Evolutionary conservation across 2,113 vertebrate species (phyloP).

Genomic region (Sphaerodactylus townsendi): DNA sequence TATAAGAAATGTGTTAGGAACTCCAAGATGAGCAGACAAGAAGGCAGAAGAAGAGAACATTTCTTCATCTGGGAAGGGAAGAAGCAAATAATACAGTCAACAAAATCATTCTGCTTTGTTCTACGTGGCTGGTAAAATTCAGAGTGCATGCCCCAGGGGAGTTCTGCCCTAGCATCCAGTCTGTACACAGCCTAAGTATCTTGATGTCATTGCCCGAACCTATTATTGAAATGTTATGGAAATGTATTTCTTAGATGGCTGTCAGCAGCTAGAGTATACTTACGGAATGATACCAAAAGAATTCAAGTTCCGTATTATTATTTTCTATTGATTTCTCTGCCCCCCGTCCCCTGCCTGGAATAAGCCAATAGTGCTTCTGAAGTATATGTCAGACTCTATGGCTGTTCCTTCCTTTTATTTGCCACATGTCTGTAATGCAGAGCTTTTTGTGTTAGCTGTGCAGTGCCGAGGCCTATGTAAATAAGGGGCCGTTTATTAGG

Average conservation of each 20-base stretch:
- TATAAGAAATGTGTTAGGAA: neutral
- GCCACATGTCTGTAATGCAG: conserved; percentile 62
- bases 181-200: conserved; percentile 15
- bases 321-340: conserved; percentile 67
- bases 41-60: neutral
- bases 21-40: neutral
- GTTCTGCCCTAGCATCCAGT: neutral
- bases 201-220: conserved; percentile 11
- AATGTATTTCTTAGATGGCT: conserved; percentile 70
- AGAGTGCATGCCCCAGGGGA: neutral
- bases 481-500: conserved; percentile 69
- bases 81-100: neutral
- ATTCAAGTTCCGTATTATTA: conserved; percentile 59
- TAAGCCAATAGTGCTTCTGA: conserved; percentile 64
- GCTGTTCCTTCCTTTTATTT: conserved; percentile 59
- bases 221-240: conserved; percentile 70
- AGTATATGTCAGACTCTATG: conserved; percentile 57
- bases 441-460: conserved; percentile 48
- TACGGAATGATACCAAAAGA: conserved; percentile 57
- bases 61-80: neutral
- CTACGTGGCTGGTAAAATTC: neutral
- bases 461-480: conserved; percentile 64
- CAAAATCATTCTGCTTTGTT: neutral
- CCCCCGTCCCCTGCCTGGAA: neutral
- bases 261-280: conserved; percentile 60